Conservation (phyloP, 2,797 vertebrate genomes). For the Fundulus diaphanus region DNA sequence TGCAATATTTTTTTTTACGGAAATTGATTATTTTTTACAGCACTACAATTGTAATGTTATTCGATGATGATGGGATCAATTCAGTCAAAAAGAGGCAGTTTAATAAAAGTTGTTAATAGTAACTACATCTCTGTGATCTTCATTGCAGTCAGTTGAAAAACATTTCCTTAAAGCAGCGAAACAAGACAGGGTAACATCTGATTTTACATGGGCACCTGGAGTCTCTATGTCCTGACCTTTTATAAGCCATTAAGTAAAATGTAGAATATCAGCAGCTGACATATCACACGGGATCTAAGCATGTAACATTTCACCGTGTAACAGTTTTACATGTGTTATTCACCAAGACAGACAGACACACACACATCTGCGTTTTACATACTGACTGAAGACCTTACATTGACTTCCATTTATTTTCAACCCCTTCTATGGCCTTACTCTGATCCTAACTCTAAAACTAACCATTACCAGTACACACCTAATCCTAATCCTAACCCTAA, state of each 20-base stretch:
- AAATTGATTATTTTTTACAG: neutral
- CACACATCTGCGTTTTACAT: no score
- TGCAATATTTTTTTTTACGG: neutral
- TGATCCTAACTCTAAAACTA: no score
- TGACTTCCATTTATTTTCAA: no score
- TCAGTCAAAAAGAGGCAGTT: neutral
- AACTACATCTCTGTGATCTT: neutral
- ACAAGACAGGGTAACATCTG: neutral
- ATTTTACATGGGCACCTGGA: neutral
- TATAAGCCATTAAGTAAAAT: neutral
- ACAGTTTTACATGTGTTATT: slow-evolving; percentile 9
- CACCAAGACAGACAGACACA: neutral
- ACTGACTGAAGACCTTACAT: no score
- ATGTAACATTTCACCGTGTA: neutral
- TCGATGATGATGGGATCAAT: neutral
- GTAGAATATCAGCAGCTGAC: slow-evolving; percentile 7
- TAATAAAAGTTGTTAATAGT: neutral
- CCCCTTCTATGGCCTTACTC: no score
- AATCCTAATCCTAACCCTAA: no score
- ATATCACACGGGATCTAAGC: neutral
- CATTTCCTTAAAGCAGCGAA: neutral
- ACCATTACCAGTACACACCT: no score
- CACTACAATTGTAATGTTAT: neutral
- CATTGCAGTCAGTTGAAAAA: neutral
- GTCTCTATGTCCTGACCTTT: neutral